Evolutionary conservation across 2,113 vertebrate genomes (phyloP), one percentile per base, ranked within the genome.

Genomic region (Zosterops hypoxanthus): DNA sequence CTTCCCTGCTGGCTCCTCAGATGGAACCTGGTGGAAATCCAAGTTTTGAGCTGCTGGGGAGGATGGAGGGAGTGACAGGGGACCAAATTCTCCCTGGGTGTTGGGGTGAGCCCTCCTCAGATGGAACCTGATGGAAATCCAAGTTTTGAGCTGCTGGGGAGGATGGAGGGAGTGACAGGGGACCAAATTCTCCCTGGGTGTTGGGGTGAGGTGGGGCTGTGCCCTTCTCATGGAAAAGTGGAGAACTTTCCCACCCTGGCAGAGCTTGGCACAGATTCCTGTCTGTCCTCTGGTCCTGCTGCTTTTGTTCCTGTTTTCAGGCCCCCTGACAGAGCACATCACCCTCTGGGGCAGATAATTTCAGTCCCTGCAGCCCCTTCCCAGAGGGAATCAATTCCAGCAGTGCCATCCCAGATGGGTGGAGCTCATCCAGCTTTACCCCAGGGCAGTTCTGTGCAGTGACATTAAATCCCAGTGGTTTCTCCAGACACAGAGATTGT

Each of bases 401-500:
- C 76, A 57, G 52, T 16, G 59, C 70, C 93, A 57, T 86, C 90
- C 83, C 69, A 50, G 79, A 61, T 4, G 61, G 92, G 16, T 24
- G 84, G 63, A 87, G 86, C 91, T 78, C 24, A 91, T 44, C 92
- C 92, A 56, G 75, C 86, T 63, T 44, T 63, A 84, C 93, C 96
- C 70, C 70, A 8, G 21, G 33, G 82, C 92, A 92, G 42, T 95
- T 91, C 92, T 71, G 65, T 72, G 90, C 82, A 18, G 44, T 89
- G 96, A 82, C 25, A 4, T 95, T 84, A 83, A 91, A 94, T 34
- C 53, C 5, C 33, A 94, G 82, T 28, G 64, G 9, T 96, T 97
- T 84, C 97, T 90, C 93, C 97, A 94, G 97, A 95, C 85, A 66
- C 34, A 33, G 86, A 95, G 97, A 96, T 97, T 97, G 97, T 94